phyloP scores from a whole-genome alignment of 1,140 invertebrate species.

The Tetraneura akinire region DNA sequence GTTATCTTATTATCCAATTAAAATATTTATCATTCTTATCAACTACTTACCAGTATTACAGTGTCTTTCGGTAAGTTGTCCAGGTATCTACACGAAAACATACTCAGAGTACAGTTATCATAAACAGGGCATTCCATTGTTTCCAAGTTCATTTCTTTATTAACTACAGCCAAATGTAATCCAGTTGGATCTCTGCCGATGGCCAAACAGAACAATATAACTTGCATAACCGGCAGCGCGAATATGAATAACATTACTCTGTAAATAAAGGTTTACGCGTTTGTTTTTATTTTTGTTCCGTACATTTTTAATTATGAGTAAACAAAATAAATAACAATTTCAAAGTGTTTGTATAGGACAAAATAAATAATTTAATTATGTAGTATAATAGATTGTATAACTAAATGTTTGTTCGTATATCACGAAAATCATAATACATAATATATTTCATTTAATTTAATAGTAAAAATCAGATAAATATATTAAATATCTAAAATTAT shows the following conservation, averaged over 20 bases:
- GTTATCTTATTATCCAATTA: too few species aligned
- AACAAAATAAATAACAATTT: neutral
- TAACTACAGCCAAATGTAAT: conserved; percentile 81
- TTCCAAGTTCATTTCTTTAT: conserved; percentile 71
- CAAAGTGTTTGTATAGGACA: too few species aligned
- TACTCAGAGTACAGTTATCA: conserved; percentile 66
- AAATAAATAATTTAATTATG: too few species aligned
- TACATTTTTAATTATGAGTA: neutral
- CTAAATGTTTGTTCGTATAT: too few species aligned
- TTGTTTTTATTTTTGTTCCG: too few species aligned
- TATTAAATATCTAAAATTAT: too few species aligned
- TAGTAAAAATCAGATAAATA: too few species aligned
- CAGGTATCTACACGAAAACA: conserved; percentile 77
- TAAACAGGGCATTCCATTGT: conserved; percentile 59
- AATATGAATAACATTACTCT: conserved; percentile 89
- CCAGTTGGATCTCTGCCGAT: conserved; percentile 87
- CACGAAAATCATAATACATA: neutral
- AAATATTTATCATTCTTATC: too few species aligned
- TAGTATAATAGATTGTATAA: too few species aligned
- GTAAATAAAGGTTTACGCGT: too few species aligned
- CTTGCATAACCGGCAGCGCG: conserved; percentile 87
- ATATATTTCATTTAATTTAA: too few species aligned
- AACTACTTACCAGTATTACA: conserved; percentile 64
- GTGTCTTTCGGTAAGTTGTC: conserved; percentile 68
- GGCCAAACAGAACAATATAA: conserved; percentile 90